Evolutionary conservation across 2,888 invertebrate genomes (phyloP).

Genomic region (Limnephilus auricula): DNA sequence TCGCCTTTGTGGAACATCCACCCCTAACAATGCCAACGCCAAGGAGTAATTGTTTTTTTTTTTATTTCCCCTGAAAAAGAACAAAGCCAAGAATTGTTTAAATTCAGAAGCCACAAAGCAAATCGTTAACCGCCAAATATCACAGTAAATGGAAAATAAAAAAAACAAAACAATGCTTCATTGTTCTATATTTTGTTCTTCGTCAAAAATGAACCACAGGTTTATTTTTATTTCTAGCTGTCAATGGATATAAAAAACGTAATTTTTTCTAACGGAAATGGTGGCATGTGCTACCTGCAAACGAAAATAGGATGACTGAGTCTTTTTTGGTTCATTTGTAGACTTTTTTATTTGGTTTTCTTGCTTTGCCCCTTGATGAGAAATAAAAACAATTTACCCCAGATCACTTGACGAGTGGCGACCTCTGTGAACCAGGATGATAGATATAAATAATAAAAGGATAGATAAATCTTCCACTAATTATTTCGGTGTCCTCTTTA

Average conservation of each 20-base stretch:
- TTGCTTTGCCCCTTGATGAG: constrained; percentile 38
- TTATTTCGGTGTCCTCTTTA: constrained; percentile 31
- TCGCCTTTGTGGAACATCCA: constrained; percentile 26
- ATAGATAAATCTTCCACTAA: constrained; percentile 51
- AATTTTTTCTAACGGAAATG: constrained; percentile 59
- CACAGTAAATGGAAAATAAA: constrained; percentile 30
- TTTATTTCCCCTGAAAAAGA: constrained; percentile 42
- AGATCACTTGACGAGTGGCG: constrained; percentile 53
- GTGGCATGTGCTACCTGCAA: constrained; percentile 54
- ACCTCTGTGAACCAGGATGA: constrained; percentile 9
- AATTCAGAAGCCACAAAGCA: constrained; percentile 62
- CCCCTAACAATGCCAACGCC: constrained; percentile 7
- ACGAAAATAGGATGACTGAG: constrained; percentile 60
- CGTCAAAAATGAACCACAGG: not conserved
- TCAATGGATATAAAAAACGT: constrained; percentile 62
- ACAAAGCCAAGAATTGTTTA: constrained; percentile 61
- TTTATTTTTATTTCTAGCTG: constrained; percentile 52
- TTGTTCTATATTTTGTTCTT: constrained; percentile 21
- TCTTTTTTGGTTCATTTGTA: constrained; percentile 52
- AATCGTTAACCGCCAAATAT: constrained; percentile 60
- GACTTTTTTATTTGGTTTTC: constrained; percentile 48
- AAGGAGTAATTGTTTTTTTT: constrained; percentile 60
- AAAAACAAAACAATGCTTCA: constrained; percentile 46
- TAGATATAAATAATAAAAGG: not conserved
- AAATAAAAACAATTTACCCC: constrained; percentile 48